Percentiles rank a stretch among this genome's conserved stretches.
These are phyloP conservation scores for Empis livida DNA, from an alignment of 2,888 invertebrate genomes.

Conservation along the genomic window DNA sequence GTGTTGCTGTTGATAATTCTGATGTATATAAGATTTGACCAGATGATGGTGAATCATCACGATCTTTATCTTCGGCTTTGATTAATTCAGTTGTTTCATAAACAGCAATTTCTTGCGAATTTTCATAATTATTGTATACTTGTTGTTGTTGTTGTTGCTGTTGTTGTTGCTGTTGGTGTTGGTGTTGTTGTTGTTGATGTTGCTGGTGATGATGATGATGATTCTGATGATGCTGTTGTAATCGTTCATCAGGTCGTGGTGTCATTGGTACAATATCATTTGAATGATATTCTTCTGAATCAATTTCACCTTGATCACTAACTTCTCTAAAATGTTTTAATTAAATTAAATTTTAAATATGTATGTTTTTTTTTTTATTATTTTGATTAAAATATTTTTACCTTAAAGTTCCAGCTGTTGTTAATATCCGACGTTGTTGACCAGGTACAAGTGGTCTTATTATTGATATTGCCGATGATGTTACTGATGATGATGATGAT, in stretches of 20 bases:
- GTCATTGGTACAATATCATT: constrained; percentile 12
- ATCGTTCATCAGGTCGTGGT: neutral
- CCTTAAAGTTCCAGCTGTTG: constrained; percentile 34
- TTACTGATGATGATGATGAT: constrained; percentile 17
- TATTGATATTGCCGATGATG: constrained; percentile 15
- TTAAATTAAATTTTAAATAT: no score
- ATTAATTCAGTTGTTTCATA: neutral
- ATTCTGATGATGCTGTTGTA: neutral
- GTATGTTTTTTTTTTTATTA: no score
- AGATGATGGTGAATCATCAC: neutral
- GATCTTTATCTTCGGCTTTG: neutral
- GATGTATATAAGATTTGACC: no score
- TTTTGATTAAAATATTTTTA: no score
- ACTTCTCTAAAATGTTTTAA: constrained; percentile 29
- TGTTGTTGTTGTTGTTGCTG: constrained; percentile 16
- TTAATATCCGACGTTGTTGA: constrained; percentile 31
- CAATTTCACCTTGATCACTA: constrained; percentile 24
- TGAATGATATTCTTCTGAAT: constrained; percentile 19
- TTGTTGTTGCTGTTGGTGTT: constrained; percentile 13
- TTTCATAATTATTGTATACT: constrained; percentile 11
- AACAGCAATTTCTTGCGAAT: neutral
- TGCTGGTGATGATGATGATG: constrained; percentile 14
- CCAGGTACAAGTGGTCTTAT: constrained; percentile 2
- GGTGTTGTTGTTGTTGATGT: constrained; percentile 17
- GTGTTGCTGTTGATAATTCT: no score